Conservation (phyloP, 1,140 invertebrate genomes). For the Panagrolaimus sp. region DNA sequence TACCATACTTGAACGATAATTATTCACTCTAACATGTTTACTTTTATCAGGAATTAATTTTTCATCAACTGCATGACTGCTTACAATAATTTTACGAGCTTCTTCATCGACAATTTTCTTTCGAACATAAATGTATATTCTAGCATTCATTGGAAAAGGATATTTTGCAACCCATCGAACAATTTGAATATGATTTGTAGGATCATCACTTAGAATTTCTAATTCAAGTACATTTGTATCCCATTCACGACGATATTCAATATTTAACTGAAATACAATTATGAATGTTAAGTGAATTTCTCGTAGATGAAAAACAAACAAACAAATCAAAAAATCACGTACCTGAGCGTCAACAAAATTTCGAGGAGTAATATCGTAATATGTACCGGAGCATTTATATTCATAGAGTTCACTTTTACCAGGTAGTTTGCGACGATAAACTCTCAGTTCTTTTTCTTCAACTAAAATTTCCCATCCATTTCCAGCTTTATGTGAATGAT, state of each 20-base stretch:
- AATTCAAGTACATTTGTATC: constrained; percentile 35
- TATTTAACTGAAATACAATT: constrained; percentile 26
- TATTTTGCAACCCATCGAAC: constrained; percentile 41
- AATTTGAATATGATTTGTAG: constrained; percentile 24
- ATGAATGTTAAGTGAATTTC: not conserved
- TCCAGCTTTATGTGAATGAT: not conserved
- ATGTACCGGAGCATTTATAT: constrained; percentile 33
- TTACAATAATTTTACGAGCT: constrained; percentile 28
- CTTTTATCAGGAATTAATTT: constrained; percentile 23
- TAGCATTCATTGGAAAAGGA: constrained; percentile 39
- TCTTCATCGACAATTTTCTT: constrained; percentile 28
- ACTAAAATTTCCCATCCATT: constrained; percentile 33
- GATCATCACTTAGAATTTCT: constrained; percentile 30
- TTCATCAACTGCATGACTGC: constrained; percentile 30
- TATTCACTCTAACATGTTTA: constrained; percentile 30
- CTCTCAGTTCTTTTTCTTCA: constrained; percentile 30
- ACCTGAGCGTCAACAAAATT: constrained; percentile 25
- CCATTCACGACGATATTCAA: constrained; percentile 37
- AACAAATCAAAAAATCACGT: not conserved
- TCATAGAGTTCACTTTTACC: constrained; percentile 29
- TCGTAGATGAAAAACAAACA: not conserved
- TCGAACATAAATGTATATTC: constrained; percentile 40
- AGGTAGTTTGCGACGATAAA: constrained; percentile 23
- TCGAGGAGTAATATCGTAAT: constrained; percentile 32
- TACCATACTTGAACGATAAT: constrained; percentile 35